Percentiles rank a stretch among this genome's conserved stretches.
These are phyloP conservation scores for Natrix natrix DNA, from an alignment of 2,797 vertebrate species.

Conservation along the genomic window DNA sequence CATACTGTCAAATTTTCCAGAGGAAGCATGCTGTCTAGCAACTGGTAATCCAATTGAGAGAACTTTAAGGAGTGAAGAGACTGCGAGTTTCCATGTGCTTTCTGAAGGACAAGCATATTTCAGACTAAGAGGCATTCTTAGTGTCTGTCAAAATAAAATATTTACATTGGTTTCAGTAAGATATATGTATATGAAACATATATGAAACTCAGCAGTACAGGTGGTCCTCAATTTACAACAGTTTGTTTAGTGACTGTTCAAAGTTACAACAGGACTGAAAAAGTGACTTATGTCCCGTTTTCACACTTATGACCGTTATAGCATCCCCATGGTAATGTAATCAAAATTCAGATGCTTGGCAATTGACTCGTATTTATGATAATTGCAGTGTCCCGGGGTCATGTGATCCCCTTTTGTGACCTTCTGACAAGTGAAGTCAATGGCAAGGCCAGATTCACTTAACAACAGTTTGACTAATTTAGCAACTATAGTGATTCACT, in stretches of 20 bases:
- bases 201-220: not conserved
- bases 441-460: not conserved
- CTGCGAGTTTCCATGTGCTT: slow-evolving; percentile 97
- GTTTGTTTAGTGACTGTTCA: no score
- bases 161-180: not conserved
- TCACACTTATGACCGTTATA: no score
- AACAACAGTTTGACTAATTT: no score
- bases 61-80: slow-evolving; percentile 92
- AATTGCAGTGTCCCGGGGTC: no score
- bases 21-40: slow-evolving; percentile 93
- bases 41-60: slow-evolving; percentile 95
- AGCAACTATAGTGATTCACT: no score
- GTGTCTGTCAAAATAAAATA: slow-evolving; percentile 76
- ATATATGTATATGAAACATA: slow-evolving; percentile 19
- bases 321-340: no score
- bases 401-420: no score
- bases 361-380: no score
- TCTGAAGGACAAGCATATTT: slow-evolving; percentile 98
- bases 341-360: no score
- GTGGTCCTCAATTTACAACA: no score
- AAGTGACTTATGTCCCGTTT: no score
- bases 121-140: slow-evolving; percentile 90
- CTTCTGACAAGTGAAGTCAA: not conserved
- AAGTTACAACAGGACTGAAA: no score
- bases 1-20: slow-evolving; percentile 96